phyloP scores from a whole-genome alignment of 2,113 vertebrate genomes.

The Meriones unguiculatus region DNA sequence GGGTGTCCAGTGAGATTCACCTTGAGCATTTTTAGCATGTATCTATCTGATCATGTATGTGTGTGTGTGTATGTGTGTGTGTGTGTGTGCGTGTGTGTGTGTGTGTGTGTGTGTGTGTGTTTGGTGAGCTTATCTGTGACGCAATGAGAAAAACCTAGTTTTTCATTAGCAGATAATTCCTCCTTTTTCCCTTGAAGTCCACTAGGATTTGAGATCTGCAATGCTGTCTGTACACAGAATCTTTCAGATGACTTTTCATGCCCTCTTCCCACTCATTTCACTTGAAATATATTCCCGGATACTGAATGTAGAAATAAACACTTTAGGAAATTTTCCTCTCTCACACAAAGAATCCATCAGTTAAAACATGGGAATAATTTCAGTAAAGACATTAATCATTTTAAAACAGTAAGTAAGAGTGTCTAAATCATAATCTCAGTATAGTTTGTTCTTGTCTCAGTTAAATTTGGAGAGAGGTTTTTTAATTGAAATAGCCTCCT shows the following conservation, averaged over 20 bases:
- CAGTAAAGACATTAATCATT: background rate
- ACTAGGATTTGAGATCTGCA: background rate
- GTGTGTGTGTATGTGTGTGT: background rate
- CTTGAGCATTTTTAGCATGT: background rate
- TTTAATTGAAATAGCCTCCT: background rate
- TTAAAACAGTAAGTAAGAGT: constrained; percentile 25
- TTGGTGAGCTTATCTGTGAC: background rate
- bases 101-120: background rate
- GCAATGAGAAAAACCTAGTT: background rate
- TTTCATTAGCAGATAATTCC: background rate
- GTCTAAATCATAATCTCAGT: background rate
- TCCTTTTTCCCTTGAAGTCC: background rate
- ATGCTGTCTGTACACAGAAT: background rate
- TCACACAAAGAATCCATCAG: background rate
- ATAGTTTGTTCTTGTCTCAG: constrained; percentile 14
- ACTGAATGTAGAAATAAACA: background rate
- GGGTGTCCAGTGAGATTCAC: background rate
- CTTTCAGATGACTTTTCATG: background rate
- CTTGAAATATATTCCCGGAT: background rate
- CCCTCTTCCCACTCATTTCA: background rate
- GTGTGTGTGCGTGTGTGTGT: background rate
- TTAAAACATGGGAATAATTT: background rate
- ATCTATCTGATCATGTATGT: background rate
- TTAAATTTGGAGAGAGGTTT: background rate
- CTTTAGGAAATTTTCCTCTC: background rate